Percentiles rank a stretch among this genome's conserved stretches.
phyloP scores from a whole-genome alignment of 2,797 vertebrate species.

The Trichosurus vulpecula region DNA sequence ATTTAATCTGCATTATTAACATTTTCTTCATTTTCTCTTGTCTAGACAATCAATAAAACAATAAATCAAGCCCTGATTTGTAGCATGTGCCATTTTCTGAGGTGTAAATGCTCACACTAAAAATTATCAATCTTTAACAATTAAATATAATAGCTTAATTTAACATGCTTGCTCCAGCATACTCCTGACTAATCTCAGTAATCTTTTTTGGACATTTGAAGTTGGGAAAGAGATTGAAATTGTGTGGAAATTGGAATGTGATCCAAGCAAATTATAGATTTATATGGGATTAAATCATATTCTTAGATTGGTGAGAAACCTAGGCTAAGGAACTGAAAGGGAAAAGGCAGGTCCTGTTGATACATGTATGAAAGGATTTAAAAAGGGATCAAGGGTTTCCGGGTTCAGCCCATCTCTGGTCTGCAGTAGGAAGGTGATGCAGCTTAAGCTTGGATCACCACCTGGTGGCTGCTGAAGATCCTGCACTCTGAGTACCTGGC shows the following conservation, averaged over 20 bases:
- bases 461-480: slow-evolving; percentile 33
- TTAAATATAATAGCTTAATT: not conserved
- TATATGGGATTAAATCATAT: not conserved
- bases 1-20: not conserved
- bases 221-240: not conserved
- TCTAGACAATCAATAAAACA: not conserved
- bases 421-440: not conserved
- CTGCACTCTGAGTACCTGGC: not conserved
- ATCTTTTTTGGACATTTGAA: slow-evolving; percentile 3
- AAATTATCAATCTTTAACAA: not conserved
- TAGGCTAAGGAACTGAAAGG: not conserved
- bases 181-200: not conserved
- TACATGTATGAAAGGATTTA: not conserved
- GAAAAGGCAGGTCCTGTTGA: not conserved
- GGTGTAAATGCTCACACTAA: not conserved
- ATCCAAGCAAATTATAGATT: slow-evolving; percentile 65
- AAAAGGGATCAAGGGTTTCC: not conserved
- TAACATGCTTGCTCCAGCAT: not conserved
- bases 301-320: not conserved
- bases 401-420: not conserved
- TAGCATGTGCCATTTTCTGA: not conserved
- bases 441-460: not conserved
- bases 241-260: slow-evolving; percentile 38
- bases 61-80: not conserved
- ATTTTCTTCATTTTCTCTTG: not conserved